These are phyloP conservation scores for Pseudoatta argentina DNA, from an alignment of 1,140 invertebrate species.

Conservation along the genomic window DNA sequence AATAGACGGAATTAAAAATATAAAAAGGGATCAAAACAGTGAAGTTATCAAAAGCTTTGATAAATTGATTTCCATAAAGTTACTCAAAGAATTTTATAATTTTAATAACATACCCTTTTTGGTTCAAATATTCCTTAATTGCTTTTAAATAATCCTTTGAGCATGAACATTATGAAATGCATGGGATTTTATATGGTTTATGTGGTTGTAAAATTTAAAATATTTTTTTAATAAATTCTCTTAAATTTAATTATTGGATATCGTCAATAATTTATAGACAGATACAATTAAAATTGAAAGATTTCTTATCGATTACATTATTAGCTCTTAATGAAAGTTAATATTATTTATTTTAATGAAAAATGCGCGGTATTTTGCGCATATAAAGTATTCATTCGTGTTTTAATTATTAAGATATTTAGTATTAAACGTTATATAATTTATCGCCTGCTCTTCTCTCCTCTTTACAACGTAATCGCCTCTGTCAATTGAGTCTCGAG, in stretches of 20 bases:
- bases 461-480: not conserved
- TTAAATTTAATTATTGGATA: not conserved
- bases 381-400: not conserved
- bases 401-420: constrained; percentile 10
- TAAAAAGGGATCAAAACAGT: not conserved
- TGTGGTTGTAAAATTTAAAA: not conserved
- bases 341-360: not conserved
- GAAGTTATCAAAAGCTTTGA: not conserved
- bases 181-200: not conserved
- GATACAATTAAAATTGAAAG: constrained; percentile 9
- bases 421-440: not conserved
- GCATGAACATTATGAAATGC: not conserved
- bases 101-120: constrained; percentile 22
- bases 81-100: not conserved
- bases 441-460: not conserved
- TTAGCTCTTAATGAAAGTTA: not conserved
- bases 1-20: not conserved
- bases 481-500: not conserved
- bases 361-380: not conserved
- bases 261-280: not conserved
- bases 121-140: constrained; percentile 8
- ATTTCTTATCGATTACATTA: constrained; percentile 3
- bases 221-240: not conserved
- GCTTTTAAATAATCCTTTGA: not conserved
- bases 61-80: not conserved